Percentiles rank a stretch among this genome's conserved stretches.
phyloP scores from a whole-genome alignment of 1,140 invertebrate genomes.

The Ceratitis capitata region DNA sequence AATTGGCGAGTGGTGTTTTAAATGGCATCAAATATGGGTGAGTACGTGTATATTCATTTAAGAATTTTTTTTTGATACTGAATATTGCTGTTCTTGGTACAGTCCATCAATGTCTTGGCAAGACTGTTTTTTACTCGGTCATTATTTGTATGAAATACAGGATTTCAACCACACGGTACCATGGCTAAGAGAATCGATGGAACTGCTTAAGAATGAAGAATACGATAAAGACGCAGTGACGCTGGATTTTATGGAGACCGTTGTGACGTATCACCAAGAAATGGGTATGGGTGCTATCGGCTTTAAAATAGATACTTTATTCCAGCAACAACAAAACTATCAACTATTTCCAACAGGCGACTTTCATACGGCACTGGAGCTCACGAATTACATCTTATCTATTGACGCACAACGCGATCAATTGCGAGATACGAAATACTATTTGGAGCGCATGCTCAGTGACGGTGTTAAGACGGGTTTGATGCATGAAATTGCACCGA shows the following conservation, averaged over 20 bases:
- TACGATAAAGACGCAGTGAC: slow-evolving; percentile 48
- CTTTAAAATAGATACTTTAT: neutral
- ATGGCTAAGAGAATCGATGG: slow-evolving; percentile 90
- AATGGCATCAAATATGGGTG: slow-evolving; percentile 87
- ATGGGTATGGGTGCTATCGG: slow-evolving; percentile 68
- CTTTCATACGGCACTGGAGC: slow-evolving; percentile 79
- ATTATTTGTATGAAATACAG: slow-evolving; percentile 89
- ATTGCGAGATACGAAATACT: slow-evolving; percentile 78
- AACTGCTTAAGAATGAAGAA: slow-evolving; percentile 49
- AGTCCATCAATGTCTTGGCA: slow-evolving; percentile 76
- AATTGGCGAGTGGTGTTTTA: slow-evolving; percentile 88
- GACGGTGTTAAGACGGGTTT: slow-evolving; percentile 54
- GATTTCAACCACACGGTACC: slow-evolving; percentile 91
- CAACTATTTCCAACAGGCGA: slow-evolving; percentile 67
- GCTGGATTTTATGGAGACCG: slow-evolving; percentile 58
- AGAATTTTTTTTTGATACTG: neutral
- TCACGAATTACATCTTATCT: slow-evolving; percentile 88
- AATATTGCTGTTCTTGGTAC: neutral
- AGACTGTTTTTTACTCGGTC: slow-evolving; percentile 97
- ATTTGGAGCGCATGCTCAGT: slow-evolving; percentile 56
- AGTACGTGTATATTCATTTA: slow-evolving; percentile 39
- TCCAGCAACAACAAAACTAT: neutral
- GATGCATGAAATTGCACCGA: slow-evolving; percentile 48
- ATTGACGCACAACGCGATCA: slow-evolving; percentile 85
- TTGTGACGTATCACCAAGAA: slow-evolving; percentile 74